Conservation (phyloP, 2,888 invertebrate species). For the Neoascia interrupta region DNA sequence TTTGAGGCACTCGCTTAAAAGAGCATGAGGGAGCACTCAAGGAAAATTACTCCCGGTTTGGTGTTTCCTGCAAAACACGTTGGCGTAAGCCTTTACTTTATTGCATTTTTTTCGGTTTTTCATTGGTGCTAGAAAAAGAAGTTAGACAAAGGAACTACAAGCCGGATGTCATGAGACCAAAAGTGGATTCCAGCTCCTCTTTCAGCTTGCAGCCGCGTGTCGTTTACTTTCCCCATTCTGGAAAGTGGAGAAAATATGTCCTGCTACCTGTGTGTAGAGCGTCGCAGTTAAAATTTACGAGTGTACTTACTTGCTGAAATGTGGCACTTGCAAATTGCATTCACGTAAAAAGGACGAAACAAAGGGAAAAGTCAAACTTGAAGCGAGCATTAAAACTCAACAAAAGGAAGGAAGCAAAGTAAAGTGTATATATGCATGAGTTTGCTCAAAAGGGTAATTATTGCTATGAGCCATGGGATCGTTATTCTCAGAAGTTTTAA, state of each 20-base stretch:
- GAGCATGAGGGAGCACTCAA: constrained; percentile 21
- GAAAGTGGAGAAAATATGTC: constrained; percentile 26
- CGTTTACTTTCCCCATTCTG: constrained; percentile 36
- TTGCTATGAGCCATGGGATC: constrained; percentile 10
- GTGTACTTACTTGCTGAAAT: constrained; percentile 47
- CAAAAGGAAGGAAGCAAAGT: constrained; percentile 1
- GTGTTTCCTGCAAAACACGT: constrained; percentile 50
- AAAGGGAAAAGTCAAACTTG: background rate
- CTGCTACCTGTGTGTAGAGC: constrained; percentile 11
- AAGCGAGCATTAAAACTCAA: background rate
- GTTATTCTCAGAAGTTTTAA: constrained; percentile 22
- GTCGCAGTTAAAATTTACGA: constrained; percentile 42
- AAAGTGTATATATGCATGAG: constrained; percentile 21
- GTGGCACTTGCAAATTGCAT: constrained; percentile 55
- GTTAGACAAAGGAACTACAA: constrained; percentile 17
- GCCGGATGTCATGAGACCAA: constrained; percentile 37
- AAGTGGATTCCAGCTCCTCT: constrained; percentile 22
- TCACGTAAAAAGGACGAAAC: constrained; percentile 12
- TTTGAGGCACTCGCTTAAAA: background rate
- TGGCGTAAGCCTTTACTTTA: constrained; percentile 39
- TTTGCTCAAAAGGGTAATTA: constrained; percentile 26
- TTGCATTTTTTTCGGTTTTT: background rate
- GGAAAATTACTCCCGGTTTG: constrained; percentile 43
- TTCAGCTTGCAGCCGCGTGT: too few species aligned
- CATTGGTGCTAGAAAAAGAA: constrained; percentile 7